phyloP scores from a whole-genome alignment of 2,797 vertebrate species.

The Remorina albescens region DNA sequence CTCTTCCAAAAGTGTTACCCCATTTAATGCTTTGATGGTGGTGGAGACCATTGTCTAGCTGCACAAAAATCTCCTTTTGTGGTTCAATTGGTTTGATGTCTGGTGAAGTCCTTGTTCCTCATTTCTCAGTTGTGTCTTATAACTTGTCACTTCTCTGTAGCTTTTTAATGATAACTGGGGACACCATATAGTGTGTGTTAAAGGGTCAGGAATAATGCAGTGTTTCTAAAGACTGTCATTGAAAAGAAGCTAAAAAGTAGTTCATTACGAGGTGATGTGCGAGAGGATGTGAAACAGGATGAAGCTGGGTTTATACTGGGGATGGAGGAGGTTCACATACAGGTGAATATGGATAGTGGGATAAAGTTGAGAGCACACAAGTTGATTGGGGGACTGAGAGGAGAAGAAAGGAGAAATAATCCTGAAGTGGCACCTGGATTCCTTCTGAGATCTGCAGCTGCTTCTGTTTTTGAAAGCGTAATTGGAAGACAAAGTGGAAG shows the following conservation, averaged over 20 bases:
- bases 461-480: constrained; percentile 14
- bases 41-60: no score
- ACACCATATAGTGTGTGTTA: neutral
- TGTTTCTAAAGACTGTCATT: constrained; percentile 5
- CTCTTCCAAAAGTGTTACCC: no score
- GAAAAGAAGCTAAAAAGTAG: neutral
- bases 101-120: no score
- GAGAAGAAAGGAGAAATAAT: constrained; percentile 26
- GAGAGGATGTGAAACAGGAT: constrained; percentile 16
- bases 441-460: constrained; percentile 29
- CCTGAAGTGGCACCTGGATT: constrained; percentile 38
- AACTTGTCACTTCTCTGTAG: neutral
- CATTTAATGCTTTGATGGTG: no score
- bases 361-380: constrained; percentile 19
- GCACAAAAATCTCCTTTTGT: no score
- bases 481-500: neutral
- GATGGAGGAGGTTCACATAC: constrained; percentile 28
- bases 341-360: constrained; percentile 28
- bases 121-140: no score
- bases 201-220: neutral
- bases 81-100: no score
- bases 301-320: constrained; percentile 24
- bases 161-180: neutral
- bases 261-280: constrained; percentile 17
- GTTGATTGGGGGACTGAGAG: constrained; percentile 33